Evolutionary conservation across 2,888 invertebrate genomes (phyloP), one percentile per base, ranked within the genome.

Genomic region (Copidosoma aretas): DNA sequence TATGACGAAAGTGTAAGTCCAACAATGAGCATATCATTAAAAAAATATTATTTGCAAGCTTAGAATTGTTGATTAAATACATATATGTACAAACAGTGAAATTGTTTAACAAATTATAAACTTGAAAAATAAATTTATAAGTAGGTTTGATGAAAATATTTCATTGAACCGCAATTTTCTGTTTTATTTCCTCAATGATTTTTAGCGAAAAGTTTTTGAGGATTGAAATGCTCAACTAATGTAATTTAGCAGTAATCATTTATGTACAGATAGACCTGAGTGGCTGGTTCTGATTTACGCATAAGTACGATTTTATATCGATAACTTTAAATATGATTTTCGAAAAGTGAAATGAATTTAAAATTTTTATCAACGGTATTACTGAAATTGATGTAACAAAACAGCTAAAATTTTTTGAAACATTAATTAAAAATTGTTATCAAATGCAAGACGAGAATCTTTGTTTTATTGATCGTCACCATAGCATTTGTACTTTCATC

Each of bases 181-280:
- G 8, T 5, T 32, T 32, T 32, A 32, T 32, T 3, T 32, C 8
- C 32, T 32, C 32, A 32, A 32, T 32, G 3, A 32, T 32, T 32
- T 32, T 32, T 5, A 32, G 32, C 32, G 32, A 32, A 32, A 32
- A 32, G 32, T 32, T 32, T 32, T 32, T 8, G 8, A 32, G 32
- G 3, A 32, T 8, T 32, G 32, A 32, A 32, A 5, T 8, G 8
- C 8, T 32, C 32, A 3, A 32, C 32, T 32, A 3, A 32, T 8
- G 32, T 43, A 54, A 21, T n/a, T 67, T 53, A 17, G 65, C 60
- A 65, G 15, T 65, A 49, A n/a, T 57, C 59, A 60, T 62, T 61
- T 64, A 67, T 67, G 46, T 67, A 71, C 67, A 70, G 39, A 60
- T 64, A 68, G 24, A 65, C 60, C 68, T 66, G 68, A 65, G 67